Percentiles rank a stretch among this genome's conserved stretches.
phyloP scores from a whole-genome alignment of 2,113 vertebrate genomes.

The Helogale parvula region DNA sequence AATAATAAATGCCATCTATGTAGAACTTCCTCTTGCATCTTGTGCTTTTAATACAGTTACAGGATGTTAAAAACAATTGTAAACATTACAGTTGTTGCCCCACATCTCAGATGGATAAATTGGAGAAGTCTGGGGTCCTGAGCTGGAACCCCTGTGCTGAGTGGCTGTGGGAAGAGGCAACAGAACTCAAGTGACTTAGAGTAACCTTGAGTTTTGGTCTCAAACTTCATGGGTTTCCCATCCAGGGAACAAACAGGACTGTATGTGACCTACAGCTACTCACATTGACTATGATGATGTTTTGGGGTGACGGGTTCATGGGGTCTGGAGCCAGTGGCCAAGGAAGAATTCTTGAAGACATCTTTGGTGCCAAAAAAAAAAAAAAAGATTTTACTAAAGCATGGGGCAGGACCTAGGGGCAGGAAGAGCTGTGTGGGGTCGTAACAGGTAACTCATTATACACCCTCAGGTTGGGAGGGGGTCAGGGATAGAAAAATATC shows the following conservation, averaged over 20 bases:
- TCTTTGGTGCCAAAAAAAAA: too few species aligned
- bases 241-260: background rate
- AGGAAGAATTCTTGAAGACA: too few species aligned
- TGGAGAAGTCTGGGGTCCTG: background rate
- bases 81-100: background rate
- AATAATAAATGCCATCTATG: constrained; percentile 89
- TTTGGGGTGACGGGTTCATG: too few species aligned
- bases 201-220: background rate
- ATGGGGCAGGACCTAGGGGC: too few species aligned
- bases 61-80: background rate
- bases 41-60: constrained; percentile 44
- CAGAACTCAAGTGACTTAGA: background rate
- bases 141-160: background rate
- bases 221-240: background rate
- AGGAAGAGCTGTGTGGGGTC: too few species aligned
- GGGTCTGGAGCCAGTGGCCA: too few species aligned
- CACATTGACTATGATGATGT: background rate
- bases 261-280: background rate
- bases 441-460: too few species aligned
- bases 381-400: too few species aligned
- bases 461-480: too few species aligned
- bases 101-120: background rate
- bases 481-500: too few species aligned
- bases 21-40: constrained; percentile 68
- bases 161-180: background rate